A percentile compares a stretch with the other conserved stretches of the same genome.
Conservation (phyloP, 2,113 vertebrate species). For the Hucho hucho region DNA sequence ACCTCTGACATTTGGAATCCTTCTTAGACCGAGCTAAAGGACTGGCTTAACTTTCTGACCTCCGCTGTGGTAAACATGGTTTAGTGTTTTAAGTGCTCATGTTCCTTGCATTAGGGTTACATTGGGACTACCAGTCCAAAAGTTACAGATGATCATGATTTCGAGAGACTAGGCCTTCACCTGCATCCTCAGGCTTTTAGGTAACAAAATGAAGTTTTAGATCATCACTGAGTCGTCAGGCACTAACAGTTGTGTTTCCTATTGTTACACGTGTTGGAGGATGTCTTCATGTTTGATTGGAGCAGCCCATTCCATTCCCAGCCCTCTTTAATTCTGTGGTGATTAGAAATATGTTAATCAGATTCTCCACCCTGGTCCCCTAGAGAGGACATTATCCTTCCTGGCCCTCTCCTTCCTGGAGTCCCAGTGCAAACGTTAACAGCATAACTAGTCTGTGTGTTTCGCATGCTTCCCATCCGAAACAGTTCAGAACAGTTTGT, state of each 20-base stretch:
- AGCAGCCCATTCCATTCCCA: not conserved
- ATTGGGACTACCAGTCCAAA: too few relatives aligned
- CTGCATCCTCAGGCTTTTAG: too few relatives aligned
- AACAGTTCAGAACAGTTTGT: too few relatives aligned
- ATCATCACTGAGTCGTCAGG: too few relatives aligned
- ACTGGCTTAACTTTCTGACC: constrained; percentile 17
- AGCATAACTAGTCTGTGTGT: constrained; percentile 37
- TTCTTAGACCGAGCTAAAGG: constrained; percentile 29
- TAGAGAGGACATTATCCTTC: constrained; percentile 43
- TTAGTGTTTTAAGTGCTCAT: not conserved
- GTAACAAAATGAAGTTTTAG: too few relatives aligned
- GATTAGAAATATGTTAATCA: constrained; percentile 38
- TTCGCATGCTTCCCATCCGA: too few relatives aligned
- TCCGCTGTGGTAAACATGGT: constrained; percentile 9
- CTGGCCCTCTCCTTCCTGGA: constrained; percentile 5
- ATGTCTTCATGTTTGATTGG: not conserved
- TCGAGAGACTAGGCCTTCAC: too few relatives aligned
- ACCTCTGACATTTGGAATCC: constrained; percentile 6
- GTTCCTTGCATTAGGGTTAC: too few relatives aligned
- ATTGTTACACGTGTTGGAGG: too few relatives aligned
- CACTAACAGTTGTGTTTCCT: too few relatives aligned
- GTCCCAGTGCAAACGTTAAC: constrained; percentile 37
- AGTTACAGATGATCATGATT: too few relatives aligned
- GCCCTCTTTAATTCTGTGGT: not conserved
- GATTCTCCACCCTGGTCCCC: constrained; percentile 20